Evolutionary conservation across 23 tunicate genomes (phyloP).

Genomic region (Diplosoma virens): DNA sequence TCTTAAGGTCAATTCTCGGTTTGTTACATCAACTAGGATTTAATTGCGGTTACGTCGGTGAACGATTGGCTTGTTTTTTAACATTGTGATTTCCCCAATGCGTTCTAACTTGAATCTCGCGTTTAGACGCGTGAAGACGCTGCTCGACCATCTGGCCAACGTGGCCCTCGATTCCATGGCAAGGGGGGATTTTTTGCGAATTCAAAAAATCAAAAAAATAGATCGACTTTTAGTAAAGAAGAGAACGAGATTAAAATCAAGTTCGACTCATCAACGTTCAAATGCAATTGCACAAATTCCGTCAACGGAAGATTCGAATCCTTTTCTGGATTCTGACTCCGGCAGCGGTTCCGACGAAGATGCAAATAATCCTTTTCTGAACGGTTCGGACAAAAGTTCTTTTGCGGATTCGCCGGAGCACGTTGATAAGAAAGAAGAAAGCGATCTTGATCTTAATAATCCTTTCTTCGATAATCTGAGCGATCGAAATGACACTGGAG

Average conservation of each 20-base stretch:
- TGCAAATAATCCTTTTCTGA: conserved; percentile 20
- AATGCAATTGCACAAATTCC: background rate
- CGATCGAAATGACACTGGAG: conserved; percentile 7
- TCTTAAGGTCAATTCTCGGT: conserved; percentile 32
- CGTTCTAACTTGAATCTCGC: no score
- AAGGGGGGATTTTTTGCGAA: conserved; percentile 17
- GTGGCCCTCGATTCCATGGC: conserved; percentile 25
- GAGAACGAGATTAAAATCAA: conserved; percentile 5
- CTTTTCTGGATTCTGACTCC: conserved; percentile 34
- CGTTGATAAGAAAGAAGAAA: no score
- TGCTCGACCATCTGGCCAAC: conserved; percentile 38
- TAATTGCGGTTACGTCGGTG: no score
- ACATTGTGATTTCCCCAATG: no score
- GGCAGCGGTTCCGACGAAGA: conserved; percentile 26
- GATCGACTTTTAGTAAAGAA: background rate
- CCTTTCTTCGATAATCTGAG: conserved; percentile 21
- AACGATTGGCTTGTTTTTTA: no score
- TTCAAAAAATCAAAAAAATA: background rate
- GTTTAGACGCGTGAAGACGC: conserved; percentile 51
- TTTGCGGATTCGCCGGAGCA: background rate
- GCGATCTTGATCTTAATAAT: conserved; percentile 2
- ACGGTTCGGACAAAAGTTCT: conserved; percentile 30
- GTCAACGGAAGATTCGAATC: background rate
- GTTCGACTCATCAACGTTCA: background rate
- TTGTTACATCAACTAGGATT: no score